phyloP scores from a whole-genome alignment of 1,140 invertebrate species.

The Scaptomyza graminum region DNA sequence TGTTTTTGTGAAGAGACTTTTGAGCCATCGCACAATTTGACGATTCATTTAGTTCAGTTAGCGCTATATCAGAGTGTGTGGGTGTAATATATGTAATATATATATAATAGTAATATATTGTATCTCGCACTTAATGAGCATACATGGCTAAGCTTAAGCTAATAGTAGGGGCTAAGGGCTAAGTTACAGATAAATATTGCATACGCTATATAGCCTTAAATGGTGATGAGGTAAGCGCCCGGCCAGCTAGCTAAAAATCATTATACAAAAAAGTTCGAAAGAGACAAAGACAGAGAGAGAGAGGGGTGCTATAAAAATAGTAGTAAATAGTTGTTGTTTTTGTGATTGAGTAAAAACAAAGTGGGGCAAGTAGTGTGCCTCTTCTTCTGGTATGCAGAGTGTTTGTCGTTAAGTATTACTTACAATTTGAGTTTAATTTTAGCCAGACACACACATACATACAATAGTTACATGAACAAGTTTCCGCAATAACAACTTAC shows the following conservation, averaged over 20 bases:
- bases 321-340: constrained; percentile 19
- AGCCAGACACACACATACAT: constrained; percentile 51
- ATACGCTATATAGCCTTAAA: constrained; percentile 81
- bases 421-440: constrained; percentile 78
- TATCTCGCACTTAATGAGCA: constrained; percentile 47
- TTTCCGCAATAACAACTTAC: constrained; percentile 8
- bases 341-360: constrained; percentile 49
- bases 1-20: constrained; percentile 17
- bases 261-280: neutral
- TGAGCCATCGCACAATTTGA: constrained; percentile 26
- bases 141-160: constrained; percentile 51
- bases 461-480: constrained; percentile 24
- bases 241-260: constrained; percentile 32
- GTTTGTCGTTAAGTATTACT: constrained; percentile 67
- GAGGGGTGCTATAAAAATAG: neutral
- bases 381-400: constrained; percentile 1
- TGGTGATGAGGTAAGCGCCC: constrained; percentile 79
- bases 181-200: constrained; percentile 71
- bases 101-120: constrained; percentile 9
- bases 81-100: neutral
- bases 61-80: constrained; percentile 39
- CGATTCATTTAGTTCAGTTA: constrained; percentile 29
- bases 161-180: constrained; percentile 40
- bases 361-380: constrained; percentile 63
- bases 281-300: neutral